A percentile compares a stretch with the other conserved stretches of the same genome.
These are phyloP conservation scores for Neoniphon sammara DNA, from an alignment of 2,797 vertebrate genomes.

Conservation along the genomic window DNA sequence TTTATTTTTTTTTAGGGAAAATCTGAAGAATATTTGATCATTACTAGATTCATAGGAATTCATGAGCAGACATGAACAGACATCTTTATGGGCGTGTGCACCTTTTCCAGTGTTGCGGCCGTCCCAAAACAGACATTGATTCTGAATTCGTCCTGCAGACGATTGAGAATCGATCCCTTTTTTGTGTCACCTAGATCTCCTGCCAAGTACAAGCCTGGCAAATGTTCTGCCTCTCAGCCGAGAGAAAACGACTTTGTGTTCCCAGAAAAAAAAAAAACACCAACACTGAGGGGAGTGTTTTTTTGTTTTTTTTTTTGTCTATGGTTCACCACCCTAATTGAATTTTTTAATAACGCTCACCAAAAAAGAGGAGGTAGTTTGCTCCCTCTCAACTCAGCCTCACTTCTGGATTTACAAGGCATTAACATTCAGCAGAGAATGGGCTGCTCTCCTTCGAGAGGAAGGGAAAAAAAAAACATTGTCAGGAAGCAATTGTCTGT, in stretches of 20 bases:
- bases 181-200: slow-evolving; percentile 73
- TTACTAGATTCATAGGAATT: slow-evolving; percentile 57
- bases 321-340: slow-evolving; percentile 73
- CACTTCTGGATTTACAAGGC: slow-evolving; percentile 71
- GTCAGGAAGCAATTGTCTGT: slow-evolving; percentile 81
- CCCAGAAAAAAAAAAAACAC: slow-evolving; percentile 30
- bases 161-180: slow-evolving; percentile 69
- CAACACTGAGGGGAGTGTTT: slow-evolving; percentile 33
- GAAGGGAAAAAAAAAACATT: slow-evolving; percentile 65
- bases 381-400: slow-evolving; percentile 57
- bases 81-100: slow-evolving; percentile 68
- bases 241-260: slow-evolving; percentile 65
- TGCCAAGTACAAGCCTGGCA: slow-evolving; percentile 69
- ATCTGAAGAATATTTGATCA: slow-evolving; percentile 36
- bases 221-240: slow-evolving; percentile 64
- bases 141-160: slow-evolving; percentile 71
- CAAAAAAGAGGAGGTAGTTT: slow-evolving; percentile 56
- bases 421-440: slow-evolving; percentile 81
- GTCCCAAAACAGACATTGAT: slow-evolving; percentile 71
- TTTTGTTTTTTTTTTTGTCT: slow-evolving; percentile 45
- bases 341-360: slow-evolving; percentile 76
- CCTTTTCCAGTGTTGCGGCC: slow-evolving; percentile 63
- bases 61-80: slow-evolving; percentile 63
- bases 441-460: slow-evolving; percentile 71
- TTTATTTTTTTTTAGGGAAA: slow-evolving; percentile 44